These are phyloP conservation scores for Hiodon tergisus DNA, from an alignment of 2,113 vertebrate species.

Conservation along the genomic window DNA sequence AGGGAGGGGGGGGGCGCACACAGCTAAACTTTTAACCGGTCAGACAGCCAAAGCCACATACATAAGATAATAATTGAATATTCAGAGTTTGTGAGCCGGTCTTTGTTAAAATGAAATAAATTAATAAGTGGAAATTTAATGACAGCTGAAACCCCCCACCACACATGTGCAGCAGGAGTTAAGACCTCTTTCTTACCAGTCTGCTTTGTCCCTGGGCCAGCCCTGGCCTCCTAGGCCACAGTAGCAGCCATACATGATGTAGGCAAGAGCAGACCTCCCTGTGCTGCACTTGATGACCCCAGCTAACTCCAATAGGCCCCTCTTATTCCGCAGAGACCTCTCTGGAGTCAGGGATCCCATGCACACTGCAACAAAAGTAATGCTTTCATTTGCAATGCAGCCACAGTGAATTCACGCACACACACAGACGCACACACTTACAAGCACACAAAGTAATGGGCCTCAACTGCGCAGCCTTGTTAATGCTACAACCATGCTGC, in stretches of 20 bases:
- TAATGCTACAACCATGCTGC: too few species aligned
- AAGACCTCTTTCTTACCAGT: constrained; percentile 50
- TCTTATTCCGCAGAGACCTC: constrained; percentile 17
- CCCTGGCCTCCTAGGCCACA: constrained; percentile 60
- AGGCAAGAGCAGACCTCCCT: constrained; percentile 49
- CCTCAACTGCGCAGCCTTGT: too few species aligned
- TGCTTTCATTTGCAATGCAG: background rate
- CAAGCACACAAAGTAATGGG: too few species aligned
- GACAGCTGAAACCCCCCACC: background rate
- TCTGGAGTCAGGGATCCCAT: background rate
- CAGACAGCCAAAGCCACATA: background rate
- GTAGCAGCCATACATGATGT: constrained; percentile 61
- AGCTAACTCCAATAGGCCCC: constrained; percentile 54
- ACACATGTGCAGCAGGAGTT: background rate
- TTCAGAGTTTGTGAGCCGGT: too few species aligned
- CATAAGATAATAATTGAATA: too few species aligned
- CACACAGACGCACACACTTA: background rate
- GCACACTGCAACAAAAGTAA: constrained; percentile 27
- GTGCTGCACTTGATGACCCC: constrained; percentile 55
- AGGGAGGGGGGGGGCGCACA: background rate
- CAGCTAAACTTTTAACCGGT: background rate
- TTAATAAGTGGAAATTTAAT: too few species aligned
- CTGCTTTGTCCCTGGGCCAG: constrained; percentile 55
- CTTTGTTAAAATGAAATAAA: too few species aligned
- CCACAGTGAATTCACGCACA: background rate